Percentiles rank a stretch among this genome's conserved stretches.
Conservation (phyloP, 2,113 vertebrate species). For the Nannobrachium achirus region DNA sequence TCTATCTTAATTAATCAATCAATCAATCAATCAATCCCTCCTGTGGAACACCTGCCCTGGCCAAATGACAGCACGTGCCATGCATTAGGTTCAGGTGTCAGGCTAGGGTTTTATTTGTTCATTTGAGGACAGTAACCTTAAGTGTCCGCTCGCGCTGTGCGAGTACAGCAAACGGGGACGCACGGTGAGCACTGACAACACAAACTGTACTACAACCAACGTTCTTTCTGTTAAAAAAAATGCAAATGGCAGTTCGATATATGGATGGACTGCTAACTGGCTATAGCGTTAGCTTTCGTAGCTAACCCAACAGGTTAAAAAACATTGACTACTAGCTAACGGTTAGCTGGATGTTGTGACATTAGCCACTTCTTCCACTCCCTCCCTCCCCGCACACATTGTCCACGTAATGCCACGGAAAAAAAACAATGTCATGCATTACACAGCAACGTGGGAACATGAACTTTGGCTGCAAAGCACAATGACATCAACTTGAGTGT, state of each 20-base stretch:
- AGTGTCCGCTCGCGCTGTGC: slow-evolving; percentile 32
- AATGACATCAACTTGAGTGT: neutral
- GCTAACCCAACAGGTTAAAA: no score
- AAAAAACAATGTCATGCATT: neutral
- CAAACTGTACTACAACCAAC: no score
- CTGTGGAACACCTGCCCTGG: slow-evolving; percentile 57
- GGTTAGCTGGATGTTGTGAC: slow-evolving; percentile 62
- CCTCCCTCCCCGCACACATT: slow-evolving; percentile 21
- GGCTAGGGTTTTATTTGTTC: slow-evolving; percentile 1
- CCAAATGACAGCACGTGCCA: slow-evolving; percentile 50
- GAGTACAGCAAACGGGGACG: neutral
- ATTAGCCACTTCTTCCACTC: slow-evolving; percentile 39
- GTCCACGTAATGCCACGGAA: slow-evolving; percentile 7
- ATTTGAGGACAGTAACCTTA: slow-evolving; percentile 15
- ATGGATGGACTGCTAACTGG: neutral
- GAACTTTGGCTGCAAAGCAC: rapidly evolving
- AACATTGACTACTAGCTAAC: neutral
- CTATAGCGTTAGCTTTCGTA: no score
- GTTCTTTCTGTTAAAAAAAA: neutral
- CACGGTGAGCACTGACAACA: no score
- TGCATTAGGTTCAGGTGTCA: slow-evolving; percentile 33
- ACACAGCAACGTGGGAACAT: neutral
- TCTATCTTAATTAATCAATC: neutral
- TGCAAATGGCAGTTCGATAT: neutral
- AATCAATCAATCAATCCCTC: slow-evolving; percentile 13